phyloP scores from a whole-genome alignment of 2,113 vertebrate species.

The Lutjanus erythropterus region DNA sequence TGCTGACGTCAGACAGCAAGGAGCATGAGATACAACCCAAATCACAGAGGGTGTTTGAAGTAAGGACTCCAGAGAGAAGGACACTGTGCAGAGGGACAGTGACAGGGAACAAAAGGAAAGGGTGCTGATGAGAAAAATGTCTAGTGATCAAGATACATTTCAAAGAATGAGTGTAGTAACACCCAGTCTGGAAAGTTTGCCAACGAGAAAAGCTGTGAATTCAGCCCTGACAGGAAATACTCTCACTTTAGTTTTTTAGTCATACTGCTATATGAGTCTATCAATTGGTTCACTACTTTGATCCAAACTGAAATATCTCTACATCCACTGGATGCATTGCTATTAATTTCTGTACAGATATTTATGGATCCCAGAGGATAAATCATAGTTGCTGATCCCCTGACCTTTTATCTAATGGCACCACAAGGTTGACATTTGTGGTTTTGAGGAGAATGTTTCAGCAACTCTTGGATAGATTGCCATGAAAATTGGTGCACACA shows the following conservation, averaged over 20 bases:
- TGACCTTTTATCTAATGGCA: background rate
- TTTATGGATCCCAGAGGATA: background rate
- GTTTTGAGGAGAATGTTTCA: background rate
- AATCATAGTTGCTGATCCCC: background rate
- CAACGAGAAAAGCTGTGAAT: background rate
- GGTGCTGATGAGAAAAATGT: background rate
- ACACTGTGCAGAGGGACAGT: background rate
- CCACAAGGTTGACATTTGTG: background rate
- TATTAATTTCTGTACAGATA: background rate
- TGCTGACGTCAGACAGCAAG: constrained; percentile 52
- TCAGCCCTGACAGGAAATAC: background rate
- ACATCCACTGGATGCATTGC: background rate
- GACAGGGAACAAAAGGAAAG: background rate
- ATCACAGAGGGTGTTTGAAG: constrained; percentile 8
- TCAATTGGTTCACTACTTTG: background rate
- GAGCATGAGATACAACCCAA: constrained; percentile 16
- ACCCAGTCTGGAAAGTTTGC: background rate
- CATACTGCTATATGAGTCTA: background rate
- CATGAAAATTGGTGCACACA: background rate
- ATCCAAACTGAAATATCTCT: background rate
- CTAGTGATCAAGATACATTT: background rate
- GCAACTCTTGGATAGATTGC: background rate
- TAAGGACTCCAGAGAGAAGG: constrained; percentile 9
- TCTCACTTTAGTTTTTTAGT: background rate
- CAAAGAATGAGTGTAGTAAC: background rate